Base-by-base conservation (phyloP, 2,113 vertebrate species). In the Grammomys dolichurus region DNA sequence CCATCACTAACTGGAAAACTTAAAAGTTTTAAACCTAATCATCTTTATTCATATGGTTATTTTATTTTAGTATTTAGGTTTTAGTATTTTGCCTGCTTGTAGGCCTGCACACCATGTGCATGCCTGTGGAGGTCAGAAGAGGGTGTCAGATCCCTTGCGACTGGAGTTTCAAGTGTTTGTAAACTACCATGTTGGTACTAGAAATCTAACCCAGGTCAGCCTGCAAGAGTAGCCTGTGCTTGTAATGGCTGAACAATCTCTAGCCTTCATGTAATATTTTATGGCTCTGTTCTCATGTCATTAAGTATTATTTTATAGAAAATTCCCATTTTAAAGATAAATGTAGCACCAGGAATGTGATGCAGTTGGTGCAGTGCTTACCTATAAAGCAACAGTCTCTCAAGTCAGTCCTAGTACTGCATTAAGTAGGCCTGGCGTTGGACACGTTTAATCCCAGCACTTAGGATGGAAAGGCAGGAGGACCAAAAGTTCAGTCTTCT, bases 271-370 rank as follows among this genome's bases (percentile, higher is more conserved):
- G 76, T 93, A 93, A 58, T 89, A 56, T 90, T 88, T 92, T 96
- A 60, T 96, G 85, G 91, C 26, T 78, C 0, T 91, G n/a, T 76
- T 78, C 7, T 92, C 73, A 63, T 92, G 60, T 73, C 65, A 89
- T 77, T 95, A 87, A 94, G 51, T 95, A 60, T 46, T 88, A 4
- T 91, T 93, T 90, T 48, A 78, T 87, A 58, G 84, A 96, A 81
- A 77, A 40, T 72, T 90, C 3, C 10, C 19, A 63, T 88, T 92
- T 96, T 77, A 46, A 48, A 91, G 58, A 63, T 94, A 67, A 89
- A n/a, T 80, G 8, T 85, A 43, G 24, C 14, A 14, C 82, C 31
- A 16, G 48, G 26, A 65, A 4, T 85, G 40, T 85, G 60, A 19
- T 26, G 40, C 60, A 85, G 26, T 46, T 85, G 54, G 51, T 20